A percentile compares a stretch with the other conserved stretches of the same genome.
Conservation (phyloP, 2,888 invertebrate species). For the Ophion slaviceki region DNA sequence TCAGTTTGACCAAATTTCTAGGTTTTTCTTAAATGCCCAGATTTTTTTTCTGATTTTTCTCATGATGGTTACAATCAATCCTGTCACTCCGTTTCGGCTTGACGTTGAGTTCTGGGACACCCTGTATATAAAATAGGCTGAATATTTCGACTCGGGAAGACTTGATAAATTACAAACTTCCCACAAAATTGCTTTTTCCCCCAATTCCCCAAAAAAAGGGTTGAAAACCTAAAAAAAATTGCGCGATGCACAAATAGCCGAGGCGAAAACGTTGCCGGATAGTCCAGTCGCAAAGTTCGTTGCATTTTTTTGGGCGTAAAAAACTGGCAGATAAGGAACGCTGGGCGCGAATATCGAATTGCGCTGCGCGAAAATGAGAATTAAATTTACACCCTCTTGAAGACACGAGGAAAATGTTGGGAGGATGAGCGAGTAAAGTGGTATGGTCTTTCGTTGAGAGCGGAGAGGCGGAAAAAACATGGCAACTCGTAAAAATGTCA, state of each 20-base stretch:
- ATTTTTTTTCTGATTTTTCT: too few relatives aligned
- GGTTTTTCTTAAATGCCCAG: too few relatives aligned
- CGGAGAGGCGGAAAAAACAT: constrained; percentile 57
- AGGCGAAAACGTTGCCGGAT: too few relatives aligned
- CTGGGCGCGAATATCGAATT: constrained; percentile 48
- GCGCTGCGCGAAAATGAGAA: constrained; percentile 18
- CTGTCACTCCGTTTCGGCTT: too few relatives aligned
- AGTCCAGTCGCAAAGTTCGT: neutral
- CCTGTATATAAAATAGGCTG: too few relatives aligned
- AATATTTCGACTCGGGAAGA: too few relatives aligned
- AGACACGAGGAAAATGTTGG: neutral
- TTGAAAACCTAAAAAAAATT: neutral
- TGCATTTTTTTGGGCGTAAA: neutral
- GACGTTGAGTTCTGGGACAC: too few relatives aligned
- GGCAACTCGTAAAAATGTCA: constrained; percentile 72
- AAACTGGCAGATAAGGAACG: neutral
- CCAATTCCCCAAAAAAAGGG: neutral
- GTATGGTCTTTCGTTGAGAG: constrained; percentile 14
- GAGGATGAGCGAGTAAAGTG: constrained; percentile 52
- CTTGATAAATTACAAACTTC: neutral
- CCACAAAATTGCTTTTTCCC: neutral
- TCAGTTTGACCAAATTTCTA: too few relatives aligned
- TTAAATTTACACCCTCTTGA: constrained; percentile 27
- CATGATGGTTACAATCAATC: too few relatives aligned
- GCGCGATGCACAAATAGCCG: too few relatives aligned